Base-by-base conservation (phyloP, 2,797 vertebrate genomes). In the Vireo griseus region DNA sequence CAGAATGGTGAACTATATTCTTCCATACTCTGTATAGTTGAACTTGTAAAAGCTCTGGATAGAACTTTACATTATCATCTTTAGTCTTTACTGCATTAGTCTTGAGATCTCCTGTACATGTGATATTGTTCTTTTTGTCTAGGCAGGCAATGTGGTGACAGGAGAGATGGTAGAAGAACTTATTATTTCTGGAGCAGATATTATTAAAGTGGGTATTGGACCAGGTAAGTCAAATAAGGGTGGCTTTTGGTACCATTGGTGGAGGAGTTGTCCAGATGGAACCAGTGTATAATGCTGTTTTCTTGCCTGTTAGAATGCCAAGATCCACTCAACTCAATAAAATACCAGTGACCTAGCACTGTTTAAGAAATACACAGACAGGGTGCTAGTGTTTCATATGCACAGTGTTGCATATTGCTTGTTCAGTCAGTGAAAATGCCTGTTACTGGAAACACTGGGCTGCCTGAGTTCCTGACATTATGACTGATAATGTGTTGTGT, bases 151-250 rank as follows among this genome's bases (percentile, higher is more conserved):
- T 8, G 99, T 99, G 96, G 99, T 99, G 65, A 99, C 99, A 2
- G 99, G 99, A 65, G 99, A 99, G 97, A 99, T 99, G 99, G 99
- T 99, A 82, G 99, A 99, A 96, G 99, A 99, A 92, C 99, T 99
- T 74, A 99, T 99, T 96, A 98, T 99, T 63, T 98, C 99, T 1
- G 99, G 99, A 79, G 99, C 99, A 88, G 99, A 99, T 95, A 99
- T 99, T 94, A 99, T 99, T 95, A 99, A 99, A 99, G 99, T 99
- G 96, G 99, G 99, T 91, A 99, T 99, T 4, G 99, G 99, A 86
- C 99, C 99, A 98, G 99, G 99, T 99, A 97, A 98, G 98, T 96
- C 48, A 71, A 86, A 58, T 31, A 35, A 66, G 3, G 13, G 26
- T 47, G 26, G 31, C 28, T 73, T 54, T 44, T 4, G 21, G 11